Conservation (phyloP, 2,113 vertebrate genomes). For the Perca fluviatilis region DNA sequence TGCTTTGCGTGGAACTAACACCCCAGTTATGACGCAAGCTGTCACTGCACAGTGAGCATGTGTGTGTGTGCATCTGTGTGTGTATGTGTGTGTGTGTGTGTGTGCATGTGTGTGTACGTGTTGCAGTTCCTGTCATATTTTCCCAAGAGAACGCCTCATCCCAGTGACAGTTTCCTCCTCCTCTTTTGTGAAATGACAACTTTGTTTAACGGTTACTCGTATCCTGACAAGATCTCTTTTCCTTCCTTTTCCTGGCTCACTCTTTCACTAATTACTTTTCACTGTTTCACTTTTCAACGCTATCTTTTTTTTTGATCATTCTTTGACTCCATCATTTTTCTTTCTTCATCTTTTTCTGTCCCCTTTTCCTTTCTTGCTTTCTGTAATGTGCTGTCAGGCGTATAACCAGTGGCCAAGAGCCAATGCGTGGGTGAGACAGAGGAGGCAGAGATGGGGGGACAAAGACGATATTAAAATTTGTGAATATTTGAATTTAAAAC, state of each 20-base stretch:
- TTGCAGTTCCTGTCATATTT: conserved; percentile 61
- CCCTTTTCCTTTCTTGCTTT: conserved; percentile 14
- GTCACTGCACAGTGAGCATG: conserved; percentile 23
- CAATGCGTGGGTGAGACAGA: conserved; percentile 39
- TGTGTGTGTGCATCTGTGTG: conserved; percentile 36
- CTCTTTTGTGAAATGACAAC: conserved; percentile 61
- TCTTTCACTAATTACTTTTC: conserved; percentile 23
- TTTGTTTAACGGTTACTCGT: conserved; percentile 55
- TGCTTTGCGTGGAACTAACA: conserved; percentile 27
- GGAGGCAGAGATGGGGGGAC: background rate
- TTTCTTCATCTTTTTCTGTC: background rate
- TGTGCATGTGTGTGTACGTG: conserved; percentile 16
- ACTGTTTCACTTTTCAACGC: conserved; percentile 29
- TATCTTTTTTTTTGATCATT: conserved; percentile 16
- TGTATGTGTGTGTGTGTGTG: conserved; percentile 15
- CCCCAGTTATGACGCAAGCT: conserved; percentile 47
- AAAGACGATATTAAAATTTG: conserved; percentile 17
- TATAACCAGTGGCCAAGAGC: conserved; percentile 43
- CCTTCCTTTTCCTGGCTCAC: conserved; percentile 31
- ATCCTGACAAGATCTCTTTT: conserved; percentile 39
- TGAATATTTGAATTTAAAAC: conserved; percentile 32
- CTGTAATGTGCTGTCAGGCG: conserved; percentile 37
- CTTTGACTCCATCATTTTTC: conserved; percentile 31
- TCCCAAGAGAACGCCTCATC: conserved; percentile 51
- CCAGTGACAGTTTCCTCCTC: conserved; percentile 57